Conservation (phyloP, 2,888 invertebrate species). For the Perizoma flavofasciatum region DNA sequence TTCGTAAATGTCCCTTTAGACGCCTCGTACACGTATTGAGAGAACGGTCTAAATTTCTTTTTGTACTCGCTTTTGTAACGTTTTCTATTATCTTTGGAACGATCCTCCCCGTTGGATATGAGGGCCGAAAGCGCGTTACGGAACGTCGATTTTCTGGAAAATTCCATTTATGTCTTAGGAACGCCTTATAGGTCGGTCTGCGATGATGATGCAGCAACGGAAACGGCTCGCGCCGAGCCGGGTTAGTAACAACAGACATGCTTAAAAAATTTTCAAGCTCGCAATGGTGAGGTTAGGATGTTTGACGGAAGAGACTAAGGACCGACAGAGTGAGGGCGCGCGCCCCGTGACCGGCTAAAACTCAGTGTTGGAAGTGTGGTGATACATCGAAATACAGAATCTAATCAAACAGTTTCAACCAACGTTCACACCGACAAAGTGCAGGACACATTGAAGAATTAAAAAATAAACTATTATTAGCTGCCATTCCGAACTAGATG, state of each 20-base stretch:
- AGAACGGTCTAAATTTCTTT: constrained; percentile 92
- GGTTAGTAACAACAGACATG: constrained; percentile 80
- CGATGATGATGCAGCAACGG: constrained; percentile 80
- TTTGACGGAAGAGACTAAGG: constrained; percentile 74
- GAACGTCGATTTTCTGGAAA: constrained; percentile 84
- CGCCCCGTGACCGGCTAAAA: constrained; percentile 57
- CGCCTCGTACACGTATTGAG: constrained; percentile 90
- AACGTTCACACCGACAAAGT: constrained; percentile 79
- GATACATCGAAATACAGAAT: constrained; percentile 80
- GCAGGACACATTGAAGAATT: constrained; percentile 68
- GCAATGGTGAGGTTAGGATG: constrained; percentile 81
- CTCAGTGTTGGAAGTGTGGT: constrained; percentile 75
- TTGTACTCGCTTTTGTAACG: constrained; percentile 91
- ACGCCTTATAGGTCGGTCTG: constrained; percentile 64
- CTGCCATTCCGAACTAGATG: constrained; percentile 79
- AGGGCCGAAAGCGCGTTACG: constrained; percentile 84
- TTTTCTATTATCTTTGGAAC: constrained; percentile 86
- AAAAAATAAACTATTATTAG: constrained; percentile 63
- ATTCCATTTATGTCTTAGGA: constrained; percentile 81
- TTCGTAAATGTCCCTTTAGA: constrained; percentile 87
- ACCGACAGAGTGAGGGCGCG: constrained; percentile 67
- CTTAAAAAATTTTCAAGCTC: constrained; percentile 82
- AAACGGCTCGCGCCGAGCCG: constrained; percentile 79
- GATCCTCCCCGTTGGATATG: constrained; percentile 85
- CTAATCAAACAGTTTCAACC: constrained; percentile 75